phyloP scores from a whole-genome alignment of 2,888 invertebrate species.

The Chrysolina oricalcia region DNA sequence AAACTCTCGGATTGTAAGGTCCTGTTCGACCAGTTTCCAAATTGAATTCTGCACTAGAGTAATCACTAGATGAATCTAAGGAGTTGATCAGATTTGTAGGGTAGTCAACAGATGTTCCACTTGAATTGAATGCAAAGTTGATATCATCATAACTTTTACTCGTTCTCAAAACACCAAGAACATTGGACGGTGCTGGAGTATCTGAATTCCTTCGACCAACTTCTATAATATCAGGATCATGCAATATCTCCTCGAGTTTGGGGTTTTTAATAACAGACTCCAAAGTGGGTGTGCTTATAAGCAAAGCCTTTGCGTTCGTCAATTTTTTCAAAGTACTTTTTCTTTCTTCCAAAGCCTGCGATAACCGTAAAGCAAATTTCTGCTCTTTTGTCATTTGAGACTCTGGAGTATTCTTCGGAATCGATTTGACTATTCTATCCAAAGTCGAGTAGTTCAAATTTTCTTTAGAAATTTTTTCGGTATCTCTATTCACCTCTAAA shows the following conservation, averaged over 20 bases:
- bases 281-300: slow-evolving; percentile 62
- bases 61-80: slow-evolving; percentile 40
- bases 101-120: neutral
- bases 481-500: slow-evolving; percentile 34
- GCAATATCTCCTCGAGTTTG: slow-evolving; percentile 54
- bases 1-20: slow-evolving; percentile 32
- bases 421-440: slow-evolving; percentile 59
- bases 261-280: slow-evolving; percentile 63
- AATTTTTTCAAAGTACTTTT: slow-evolving; percentile 60
- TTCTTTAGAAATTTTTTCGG: slow-evolving; percentile 13
- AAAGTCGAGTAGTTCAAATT: slow-evolving; percentile 57
- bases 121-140: slow-evolving; percentile 52
- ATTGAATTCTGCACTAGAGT: slow-evolving; percentile 56
- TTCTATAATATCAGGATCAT: slow-evolving; percentile 49
- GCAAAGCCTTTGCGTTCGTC: slow-evolving; percentile 52
- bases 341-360: slow-evolving; percentile 60
- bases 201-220: slow-evolving; percentile 42
- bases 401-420: slow-evolving; percentile 59
- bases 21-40: slow-evolving; percentile 50
- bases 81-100: neutral
- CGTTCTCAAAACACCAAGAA: slow-evolving; percentile 10
- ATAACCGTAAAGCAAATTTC: slow-evolving; percentile 61
- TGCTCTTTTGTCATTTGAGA: slow-evolving; percentile 62
- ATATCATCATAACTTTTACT: slow-evolving; percentile 61
- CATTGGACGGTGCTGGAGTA: neutral